Evolutionary conservation across 2,113 vertebrate genomes (phyloP).

Genomic region (Lepisosteus osseus): DNA sequence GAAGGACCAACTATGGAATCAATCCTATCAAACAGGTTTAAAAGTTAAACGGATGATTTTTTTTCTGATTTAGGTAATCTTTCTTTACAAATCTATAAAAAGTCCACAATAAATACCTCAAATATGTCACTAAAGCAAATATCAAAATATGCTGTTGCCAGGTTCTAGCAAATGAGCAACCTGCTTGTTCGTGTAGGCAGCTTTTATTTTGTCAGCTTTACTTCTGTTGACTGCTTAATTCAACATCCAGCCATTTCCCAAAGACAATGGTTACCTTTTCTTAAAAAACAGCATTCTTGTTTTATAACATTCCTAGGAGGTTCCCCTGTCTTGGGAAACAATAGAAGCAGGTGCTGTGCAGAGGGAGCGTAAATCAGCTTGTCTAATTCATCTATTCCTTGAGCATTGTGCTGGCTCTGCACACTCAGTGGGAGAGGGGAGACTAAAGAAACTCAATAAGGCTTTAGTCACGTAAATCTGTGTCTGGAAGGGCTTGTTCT

Average conservation of each 20-base stretch:
- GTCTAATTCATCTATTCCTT: slow-evolving; percentile 53
- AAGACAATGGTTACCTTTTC: slow-evolving; percentile 33
- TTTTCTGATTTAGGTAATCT: too few species aligned
- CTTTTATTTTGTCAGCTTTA: slow-evolving; percentile 37
- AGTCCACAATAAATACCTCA: too few species aligned
- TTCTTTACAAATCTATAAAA: too few species aligned
- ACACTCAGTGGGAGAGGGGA: slow-evolving; percentile 35
- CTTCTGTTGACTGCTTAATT: slow-evolving; percentile 48
- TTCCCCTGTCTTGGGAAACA: slow-evolving; percentile 53
- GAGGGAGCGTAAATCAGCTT: slow-evolving; percentile 58
- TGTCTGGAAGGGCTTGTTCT: slow-evolving; percentile 23
- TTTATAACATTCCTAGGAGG: slow-evolving; percentile 43
- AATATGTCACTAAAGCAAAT: neutral
- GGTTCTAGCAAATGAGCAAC: slow-evolving; percentile 18
- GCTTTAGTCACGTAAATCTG: slow-evolving; percentile 33
- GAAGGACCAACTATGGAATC: too few species aligned
- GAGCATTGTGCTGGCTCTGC: slow-evolving; percentile 50
- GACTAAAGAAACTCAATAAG: slow-evolving; percentile 19
- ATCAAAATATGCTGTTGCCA: neutral
- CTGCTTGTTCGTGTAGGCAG: neutral
- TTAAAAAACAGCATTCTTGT: slow-evolving; percentile 24
- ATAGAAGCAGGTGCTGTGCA: slow-evolving; percentile 58
- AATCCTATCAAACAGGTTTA: too few species aligned
- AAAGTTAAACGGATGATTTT: too few species aligned
- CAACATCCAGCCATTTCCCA: slow-evolving; percentile 36